Conservation (phyloP, 2,797 vertebrate genomes). For the Sus cebifrons region DNA sequence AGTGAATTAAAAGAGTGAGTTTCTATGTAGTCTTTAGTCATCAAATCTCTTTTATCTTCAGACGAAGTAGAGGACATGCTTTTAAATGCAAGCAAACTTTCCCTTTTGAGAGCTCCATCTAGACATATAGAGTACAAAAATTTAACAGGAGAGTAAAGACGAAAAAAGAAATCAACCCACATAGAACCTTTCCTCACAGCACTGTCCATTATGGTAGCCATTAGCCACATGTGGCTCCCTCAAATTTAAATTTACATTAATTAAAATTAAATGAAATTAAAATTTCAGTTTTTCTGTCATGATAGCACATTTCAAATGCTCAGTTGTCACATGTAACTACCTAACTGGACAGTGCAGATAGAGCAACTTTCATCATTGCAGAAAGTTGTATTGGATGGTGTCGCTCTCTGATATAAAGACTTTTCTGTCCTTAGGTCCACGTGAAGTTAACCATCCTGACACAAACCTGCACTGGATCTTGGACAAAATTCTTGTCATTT, state of each 20-base stretch:
- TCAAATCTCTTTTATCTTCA: background rate
- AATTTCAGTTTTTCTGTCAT: background rate
- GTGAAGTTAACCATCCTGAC: background rate
- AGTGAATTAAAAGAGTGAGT: background rate
- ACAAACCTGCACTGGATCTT: background rate
- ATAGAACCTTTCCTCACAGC: background rate
- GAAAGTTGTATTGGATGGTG: background rate
- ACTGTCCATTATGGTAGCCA: background rate
- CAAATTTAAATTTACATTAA: background rate
- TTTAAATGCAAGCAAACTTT: background rate
- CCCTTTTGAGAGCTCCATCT: background rate
- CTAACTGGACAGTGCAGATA: background rate
- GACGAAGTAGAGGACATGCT: background rate
- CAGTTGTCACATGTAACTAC: background rate
- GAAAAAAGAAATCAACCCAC: background rate
- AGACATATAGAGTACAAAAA: constrained; percentile 21
- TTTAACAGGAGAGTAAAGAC: constrained; percentile 23
- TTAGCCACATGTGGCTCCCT: background rate
- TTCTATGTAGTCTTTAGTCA: background rate
- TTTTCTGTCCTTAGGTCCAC: background rate
- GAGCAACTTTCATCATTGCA: background rate
- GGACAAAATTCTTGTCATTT: background rate
- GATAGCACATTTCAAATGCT: background rate
- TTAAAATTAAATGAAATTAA: constrained; percentile 5
- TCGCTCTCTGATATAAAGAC: background rate